Conservation (phyloP, 2,113 vertebrate genomes). For the Nothoprocta pentlandii region DNA sequence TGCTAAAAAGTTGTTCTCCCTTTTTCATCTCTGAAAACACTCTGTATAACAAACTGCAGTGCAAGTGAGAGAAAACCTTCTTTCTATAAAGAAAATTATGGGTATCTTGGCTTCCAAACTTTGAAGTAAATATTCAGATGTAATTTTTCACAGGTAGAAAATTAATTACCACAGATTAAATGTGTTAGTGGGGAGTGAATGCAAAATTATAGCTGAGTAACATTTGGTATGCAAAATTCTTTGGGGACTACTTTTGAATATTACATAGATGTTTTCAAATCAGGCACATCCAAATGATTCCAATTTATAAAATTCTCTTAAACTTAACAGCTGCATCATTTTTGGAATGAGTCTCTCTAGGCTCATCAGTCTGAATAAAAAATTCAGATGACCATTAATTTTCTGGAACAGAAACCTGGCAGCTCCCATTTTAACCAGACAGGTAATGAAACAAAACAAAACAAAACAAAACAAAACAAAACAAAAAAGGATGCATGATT, state of each 20-base stretch:
- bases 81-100: background rate
- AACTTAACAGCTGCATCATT: constrained; percentile 84
- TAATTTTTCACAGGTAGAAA: constrained; percentile 35
- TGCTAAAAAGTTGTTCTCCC: background rate
- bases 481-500: background rate
- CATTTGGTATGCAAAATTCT: constrained; percentile 75
- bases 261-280: constrained; percentile 63
- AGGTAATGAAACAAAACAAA: background rate
- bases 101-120: background rate
- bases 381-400: constrained; percentile 82
- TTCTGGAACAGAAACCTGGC: constrained; percentile 78
- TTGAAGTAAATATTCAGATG: constrained; percentile 8
- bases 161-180: constrained; percentile 56
- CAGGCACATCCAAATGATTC: constrained; percentile 63
- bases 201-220: constrained; percentile 46
- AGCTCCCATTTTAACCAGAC: constrained; percentile 40
- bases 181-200: background rate
- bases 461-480: no score
- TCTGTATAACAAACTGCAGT: background rate
- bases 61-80: background rate
- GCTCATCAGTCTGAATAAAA: constrained; percentile 77
- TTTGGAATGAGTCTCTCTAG: constrained; percentile 80
- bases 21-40: background rate
- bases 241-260: constrained; percentile 62
- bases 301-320: constrained; percentile 79